A percentile compares a stretch with the other conserved stretches of the same genome.
Evolutionary conservation across 1,140 invertebrate genomes (phyloP).

Genomic region (Ganaspis sp.): DNA sequence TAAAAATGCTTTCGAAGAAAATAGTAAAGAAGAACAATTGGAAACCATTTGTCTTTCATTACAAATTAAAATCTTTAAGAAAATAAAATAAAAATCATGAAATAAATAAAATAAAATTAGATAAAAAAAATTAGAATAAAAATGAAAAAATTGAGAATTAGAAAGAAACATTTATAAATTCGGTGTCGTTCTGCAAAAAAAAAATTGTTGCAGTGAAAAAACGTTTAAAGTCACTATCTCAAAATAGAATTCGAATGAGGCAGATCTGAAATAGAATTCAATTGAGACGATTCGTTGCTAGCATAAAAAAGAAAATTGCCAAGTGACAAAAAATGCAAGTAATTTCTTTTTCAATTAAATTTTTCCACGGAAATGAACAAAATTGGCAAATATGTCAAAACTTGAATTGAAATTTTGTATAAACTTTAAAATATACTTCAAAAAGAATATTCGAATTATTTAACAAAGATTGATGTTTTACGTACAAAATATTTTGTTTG

Average conservation of each 20-base stretch:
- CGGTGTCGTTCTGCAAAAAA: too few relatives aligned
- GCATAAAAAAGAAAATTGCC: neutral
- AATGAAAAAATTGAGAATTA: neutral
- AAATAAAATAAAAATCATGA: neutral
- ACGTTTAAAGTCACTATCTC: conserved; percentile 3
- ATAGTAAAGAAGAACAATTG: too few relatives aligned
- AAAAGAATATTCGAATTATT: conserved; percentile 79
- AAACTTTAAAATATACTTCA: conserved; percentile 67
- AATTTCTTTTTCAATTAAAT: too few relatives aligned
- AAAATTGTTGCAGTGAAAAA: neutral
- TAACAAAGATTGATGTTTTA: conserved; percentile 80
- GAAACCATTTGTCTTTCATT: too few relatives aligned
- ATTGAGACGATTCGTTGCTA: neutral
- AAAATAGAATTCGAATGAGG: neutral
- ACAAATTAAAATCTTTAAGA: too few relatives aligned
- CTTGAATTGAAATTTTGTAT: neutral
- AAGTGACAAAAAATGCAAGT: neutral
- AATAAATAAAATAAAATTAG: neutral
- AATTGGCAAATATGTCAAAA: neutral
- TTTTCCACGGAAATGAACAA: neutral
- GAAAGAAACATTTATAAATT: too few relatives aligned
- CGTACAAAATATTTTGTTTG: too few relatives aligned
- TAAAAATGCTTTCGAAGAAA: too few relatives aligned
- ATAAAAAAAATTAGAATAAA: neutral
- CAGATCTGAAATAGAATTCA: neutral